Conservation (phyloP, 2,888 invertebrate genomes). For the Drosophila mayaguana region DNA sequence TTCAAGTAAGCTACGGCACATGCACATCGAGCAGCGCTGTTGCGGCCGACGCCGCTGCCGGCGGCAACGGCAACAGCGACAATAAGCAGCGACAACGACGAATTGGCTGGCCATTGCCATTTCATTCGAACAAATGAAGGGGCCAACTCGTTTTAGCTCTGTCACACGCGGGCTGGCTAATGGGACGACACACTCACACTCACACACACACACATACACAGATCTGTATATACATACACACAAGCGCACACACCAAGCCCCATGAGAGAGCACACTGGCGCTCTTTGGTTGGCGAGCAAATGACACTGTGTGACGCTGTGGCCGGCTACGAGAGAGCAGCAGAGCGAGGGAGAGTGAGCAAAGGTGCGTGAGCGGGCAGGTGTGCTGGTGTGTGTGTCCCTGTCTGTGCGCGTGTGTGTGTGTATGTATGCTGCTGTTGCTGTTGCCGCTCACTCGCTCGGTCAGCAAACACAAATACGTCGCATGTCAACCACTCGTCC, state of each 20-base stretch:
- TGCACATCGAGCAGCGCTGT: constrained; percentile 36
- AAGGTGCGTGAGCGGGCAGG: constrained; percentile 47
- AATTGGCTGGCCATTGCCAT: constrained; percentile 74
- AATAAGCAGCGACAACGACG: constrained; percentile 62
- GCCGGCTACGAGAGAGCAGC: constrained; percentile 24
- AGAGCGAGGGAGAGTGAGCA: constrained; percentile 26
- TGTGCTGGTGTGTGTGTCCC: constrained; percentile 46
- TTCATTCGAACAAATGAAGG: constrained; percentile 68
- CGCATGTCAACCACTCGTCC: constrained; percentile 82
- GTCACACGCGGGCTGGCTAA: constrained; percentile 79
- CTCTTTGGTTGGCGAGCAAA: constrained; percentile 68
- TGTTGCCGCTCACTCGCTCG: constrained; percentile 40
- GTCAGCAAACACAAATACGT: constrained; percentile 78
- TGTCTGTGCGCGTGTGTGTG: neutral
- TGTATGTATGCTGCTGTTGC: constrained; percentile 21
- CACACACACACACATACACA: constrained; percentile 28
- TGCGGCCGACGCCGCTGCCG: constrained; percentile 41
- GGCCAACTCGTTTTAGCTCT: constrained; percentile 79
- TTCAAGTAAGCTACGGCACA: constrained; percentile 47
- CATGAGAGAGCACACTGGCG: constrained; percentile 46
- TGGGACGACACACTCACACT: constrained; percentile 57
- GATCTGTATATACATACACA: neutral
- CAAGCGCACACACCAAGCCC: constrained; percentile 30
- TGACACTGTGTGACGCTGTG: constrained; percentile 63
- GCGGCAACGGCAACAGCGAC: constrained; percentile 36